Evolutionary conservation across 2,797 vertebrate species (phyloP).

Genomic region (Notamacropus eugenii): DNA sequence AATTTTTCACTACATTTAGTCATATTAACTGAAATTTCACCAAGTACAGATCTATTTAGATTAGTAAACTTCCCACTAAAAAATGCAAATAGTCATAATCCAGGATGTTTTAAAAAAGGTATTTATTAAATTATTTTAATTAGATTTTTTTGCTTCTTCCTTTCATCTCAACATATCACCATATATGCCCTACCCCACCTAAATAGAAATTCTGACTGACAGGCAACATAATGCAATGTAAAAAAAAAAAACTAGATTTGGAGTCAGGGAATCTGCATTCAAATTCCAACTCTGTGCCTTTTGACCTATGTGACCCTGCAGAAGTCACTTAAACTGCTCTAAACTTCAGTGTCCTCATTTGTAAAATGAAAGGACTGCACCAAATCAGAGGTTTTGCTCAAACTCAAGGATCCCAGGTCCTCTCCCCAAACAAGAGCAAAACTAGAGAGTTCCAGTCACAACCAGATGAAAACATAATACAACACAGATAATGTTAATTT

Average conservation of each 20-base stretch:
- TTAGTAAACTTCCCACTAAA: not conserved
- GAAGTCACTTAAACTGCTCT: not conserved
- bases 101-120: not conserved
- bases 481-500: not conserved
- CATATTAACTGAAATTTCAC: conserved; percentile 7
- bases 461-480: not conserved
- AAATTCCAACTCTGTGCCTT: not conserved
- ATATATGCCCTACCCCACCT: not conserved
- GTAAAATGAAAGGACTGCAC: not conserved
- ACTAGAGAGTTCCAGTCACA: not conserved
- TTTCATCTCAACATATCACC: not conserved
- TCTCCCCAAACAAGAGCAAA: not conserved
- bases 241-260: not conserved
- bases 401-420: not conserved
- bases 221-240: not conserved
- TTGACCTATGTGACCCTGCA: not conserved
- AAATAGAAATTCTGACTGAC: not conserved
- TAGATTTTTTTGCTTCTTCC: not conserved
- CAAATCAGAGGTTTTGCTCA: not conserved
- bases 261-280: not conserved
- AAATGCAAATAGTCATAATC: not conserved
- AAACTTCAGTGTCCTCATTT: not conserved
- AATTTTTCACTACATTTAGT: conserved; percentile 26
- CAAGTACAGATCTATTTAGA: not conserved
- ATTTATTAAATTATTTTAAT: conserved; percentile 10